Percentiles rank a stretch among this genome's conserved stretches.
phyloP scores from a whole-genome alignment of 2,888 invertebrate genomes.

The Limenitis camilla region DNA sequence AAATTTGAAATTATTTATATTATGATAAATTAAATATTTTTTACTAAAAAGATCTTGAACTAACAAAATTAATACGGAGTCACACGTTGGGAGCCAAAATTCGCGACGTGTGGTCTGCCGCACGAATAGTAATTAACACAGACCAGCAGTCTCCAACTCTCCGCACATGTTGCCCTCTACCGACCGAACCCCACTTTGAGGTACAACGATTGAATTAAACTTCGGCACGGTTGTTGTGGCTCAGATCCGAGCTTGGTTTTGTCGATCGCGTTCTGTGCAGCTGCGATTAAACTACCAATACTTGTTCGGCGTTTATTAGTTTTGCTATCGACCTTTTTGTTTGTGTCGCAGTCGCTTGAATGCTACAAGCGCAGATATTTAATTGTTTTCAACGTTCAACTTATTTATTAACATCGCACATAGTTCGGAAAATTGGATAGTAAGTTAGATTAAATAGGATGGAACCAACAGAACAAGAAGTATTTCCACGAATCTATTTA shows the following conservation, averaged over 20 bases:
- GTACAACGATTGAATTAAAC: conserved; percentile 73
- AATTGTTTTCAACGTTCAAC: conserved; percentile 9
- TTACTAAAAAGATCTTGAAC: not conserved
- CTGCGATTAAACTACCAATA: conserved; percentile 67
- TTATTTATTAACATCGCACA: not conserved
- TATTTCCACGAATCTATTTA: too few species aligned
- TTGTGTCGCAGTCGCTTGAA: conserved; percentile 14
- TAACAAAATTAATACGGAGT: not conserved
- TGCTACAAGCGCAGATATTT: conserved; percentile 15
- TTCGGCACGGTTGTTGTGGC: conserved; percentile 70
- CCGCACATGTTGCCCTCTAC: conserved; percentile 22
- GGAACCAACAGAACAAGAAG: too few species aligned
- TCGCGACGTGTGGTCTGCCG: conserved; percentile 40
- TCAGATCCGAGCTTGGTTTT: conserved; percentile 64
- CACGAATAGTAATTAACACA: conserved; percentile 72
- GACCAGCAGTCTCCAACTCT: conserved; percentile 38
- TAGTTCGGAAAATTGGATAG: not conserved
- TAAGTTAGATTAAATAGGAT: not conserved
- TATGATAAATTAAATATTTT: not conserved
- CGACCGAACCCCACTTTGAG: conserved; percentile 36
- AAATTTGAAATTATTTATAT: not conserved
- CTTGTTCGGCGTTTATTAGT: conserved; percentile 64
- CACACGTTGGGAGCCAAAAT: not conserved
- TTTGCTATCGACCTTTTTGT: conserved; percentile 41
- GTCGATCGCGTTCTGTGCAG: conserved; percentile 63